A percentile compares a stretch with the other conserved stretches of the same genome.
Evolutionary conservation across 1,140 invertebrate genomes (phyloP).

Genomic region (Colletes latitarsis): DNA sequence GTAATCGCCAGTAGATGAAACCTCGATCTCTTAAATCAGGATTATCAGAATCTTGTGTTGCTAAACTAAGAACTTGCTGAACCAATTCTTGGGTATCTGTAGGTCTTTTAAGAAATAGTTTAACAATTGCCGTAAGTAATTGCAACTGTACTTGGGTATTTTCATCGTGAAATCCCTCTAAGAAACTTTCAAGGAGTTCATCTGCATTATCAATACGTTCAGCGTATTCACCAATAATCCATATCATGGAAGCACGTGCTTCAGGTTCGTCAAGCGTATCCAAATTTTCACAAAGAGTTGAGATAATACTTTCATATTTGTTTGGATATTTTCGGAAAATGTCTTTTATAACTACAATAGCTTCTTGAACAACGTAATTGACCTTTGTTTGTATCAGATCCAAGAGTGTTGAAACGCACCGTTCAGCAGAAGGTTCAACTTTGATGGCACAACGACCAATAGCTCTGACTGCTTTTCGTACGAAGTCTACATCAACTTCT

Average conservation of each 20-base stretch:
- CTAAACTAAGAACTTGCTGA: conserved; percentile 95
- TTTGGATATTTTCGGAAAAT: conserved; percentile 99
- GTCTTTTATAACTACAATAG: conserved; percentile 99
- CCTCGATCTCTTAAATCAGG: conserved; percentile 99
- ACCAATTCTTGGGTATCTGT: conserved; percentile 99
- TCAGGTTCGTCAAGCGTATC: conserved; percentile 99
- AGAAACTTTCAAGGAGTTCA: conserved; percentile 98
- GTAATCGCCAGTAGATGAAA: conserved; percentile 99
- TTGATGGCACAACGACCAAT: conserved; percentile 99
- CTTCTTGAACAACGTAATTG: conserved; percentile 99
- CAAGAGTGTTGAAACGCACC: conserved; percentile 98
- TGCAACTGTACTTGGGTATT: conserved; percentile 99
- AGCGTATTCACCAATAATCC: conserved; percentile 99
- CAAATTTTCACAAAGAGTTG: conserved; percentile 99
- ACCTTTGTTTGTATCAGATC: conserved; percentile 99
- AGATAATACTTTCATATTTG: conserved; percentile 99
- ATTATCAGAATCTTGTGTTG: conserved; percentile 99
- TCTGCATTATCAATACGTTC: conserved; percentile 99
- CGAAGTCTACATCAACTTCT: conserved; percentile 99
- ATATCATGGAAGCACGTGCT: conserved; percentile 99
- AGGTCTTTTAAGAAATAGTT: conserved; percentile 98
- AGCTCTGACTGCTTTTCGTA: conserved; percentile 98
- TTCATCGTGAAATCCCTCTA: conserved; percentile 99
- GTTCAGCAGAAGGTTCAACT: conserved; percentile 98
- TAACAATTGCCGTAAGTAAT: conserved; percentile 98